phyloP scores from a whole-genome alignment of 2,797 vertebrate species.

The Enteromius thamalakanensis region DNA sequence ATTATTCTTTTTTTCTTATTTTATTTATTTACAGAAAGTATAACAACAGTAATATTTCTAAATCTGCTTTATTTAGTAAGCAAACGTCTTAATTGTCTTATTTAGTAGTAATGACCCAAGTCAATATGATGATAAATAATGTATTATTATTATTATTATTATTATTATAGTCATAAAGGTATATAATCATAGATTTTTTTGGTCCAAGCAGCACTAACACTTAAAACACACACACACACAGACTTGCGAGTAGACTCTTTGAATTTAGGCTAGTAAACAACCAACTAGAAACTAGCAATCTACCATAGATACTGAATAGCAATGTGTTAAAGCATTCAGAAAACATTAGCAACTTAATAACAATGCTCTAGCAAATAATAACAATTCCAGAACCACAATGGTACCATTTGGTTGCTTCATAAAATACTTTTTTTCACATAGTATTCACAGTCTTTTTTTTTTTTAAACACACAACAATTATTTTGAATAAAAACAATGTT shows the following conservation, averaged over 20 bases:
- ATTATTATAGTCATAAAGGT: background rate
- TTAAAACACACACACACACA: no score
- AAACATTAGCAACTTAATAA: background rate
- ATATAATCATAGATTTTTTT: no score
- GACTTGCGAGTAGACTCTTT: background rate
- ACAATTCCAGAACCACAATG: background rate
- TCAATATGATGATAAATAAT: background rate
- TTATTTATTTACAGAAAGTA: background rate
- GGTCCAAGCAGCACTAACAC: no score
- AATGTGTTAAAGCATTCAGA: background rate
- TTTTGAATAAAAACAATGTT: background rate
- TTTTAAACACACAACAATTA: background rate
- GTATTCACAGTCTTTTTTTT: background rate
- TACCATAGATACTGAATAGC: no score
- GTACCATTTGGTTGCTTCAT: background rate
- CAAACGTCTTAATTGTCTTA: background rate
- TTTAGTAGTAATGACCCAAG: background rate
- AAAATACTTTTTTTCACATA: background rate
- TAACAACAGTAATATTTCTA: background rate
- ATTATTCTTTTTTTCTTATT: no score
- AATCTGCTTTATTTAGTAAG: background rate
- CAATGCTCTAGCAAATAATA: background rate
- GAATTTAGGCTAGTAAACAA: background rate
- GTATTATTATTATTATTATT: background rate
- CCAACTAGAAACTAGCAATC: no score